Percentiles rank a stretch among this genome's conserved stretches.
Evolutionary conservation across 1,140 invertebrate species (phyloP).

Genomic region (Eriocheir sinensis): DNA sequence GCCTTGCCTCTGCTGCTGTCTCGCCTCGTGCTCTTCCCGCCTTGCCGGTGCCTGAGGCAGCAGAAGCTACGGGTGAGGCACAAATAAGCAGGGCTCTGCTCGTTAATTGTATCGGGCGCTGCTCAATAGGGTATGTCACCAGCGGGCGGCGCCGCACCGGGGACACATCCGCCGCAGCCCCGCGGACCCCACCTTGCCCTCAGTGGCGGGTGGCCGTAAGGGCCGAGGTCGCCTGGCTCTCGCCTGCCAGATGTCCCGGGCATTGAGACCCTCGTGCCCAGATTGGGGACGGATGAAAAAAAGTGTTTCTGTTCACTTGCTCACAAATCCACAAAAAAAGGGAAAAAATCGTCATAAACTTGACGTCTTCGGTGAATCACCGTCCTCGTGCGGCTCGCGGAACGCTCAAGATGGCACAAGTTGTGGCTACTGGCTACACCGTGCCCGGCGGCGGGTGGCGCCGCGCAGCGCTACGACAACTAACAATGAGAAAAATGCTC

Average conservation of each 20-base stretch:
- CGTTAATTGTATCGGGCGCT: slow-evolving; percentile 68
- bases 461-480: neutral
- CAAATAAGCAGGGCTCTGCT: slow-evolving; percentile 46
- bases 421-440: neutral
- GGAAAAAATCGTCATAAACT: slow-evolving; percentile 59
- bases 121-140: slow-evolving; percentile 71
- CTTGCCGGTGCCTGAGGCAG: neutral
- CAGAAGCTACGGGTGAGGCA: slow-evolving; percentile 15
- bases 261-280: slow-evolving; percentile 51
- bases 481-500: slow-evolving; percentile 33
- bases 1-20: neutral
- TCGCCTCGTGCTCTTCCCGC: neutral
- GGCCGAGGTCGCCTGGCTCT: slow-evolving; percentile 32
- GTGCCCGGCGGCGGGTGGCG: neutral
- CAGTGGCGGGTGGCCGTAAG: neutral
- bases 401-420: neutral
- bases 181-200: neutral
- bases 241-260: slow-evolving; percentile 71
- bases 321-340: slow-evolving; percentile 56
- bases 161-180: neutral
- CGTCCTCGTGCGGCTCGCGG: neutral
- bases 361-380: slow-evolving; percentile 50
- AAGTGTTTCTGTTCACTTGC: slow-evolving; percentile 71
- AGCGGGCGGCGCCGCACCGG: neutral
- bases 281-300: slow-evolving; percentile 59